Percentiles rank a stretch among this genome's conserved stretches.
phyloP scores from a whole-genome alignment of 2,888 invertebrate genomes.

The Eucriotettix oculatus region DNA sequence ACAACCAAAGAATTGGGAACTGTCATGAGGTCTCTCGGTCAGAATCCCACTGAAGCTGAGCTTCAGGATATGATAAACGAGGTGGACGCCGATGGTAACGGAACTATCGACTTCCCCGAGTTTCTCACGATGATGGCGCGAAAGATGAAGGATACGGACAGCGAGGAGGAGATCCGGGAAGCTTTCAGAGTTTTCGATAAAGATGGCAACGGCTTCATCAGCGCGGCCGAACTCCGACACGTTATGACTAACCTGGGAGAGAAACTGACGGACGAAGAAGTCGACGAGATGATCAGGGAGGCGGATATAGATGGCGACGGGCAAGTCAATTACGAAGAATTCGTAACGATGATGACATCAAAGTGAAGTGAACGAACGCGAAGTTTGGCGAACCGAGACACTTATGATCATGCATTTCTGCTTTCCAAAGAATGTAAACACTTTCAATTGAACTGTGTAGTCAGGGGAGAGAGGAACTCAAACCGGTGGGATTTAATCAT shows the following conservation, averaged over 20 bases:
- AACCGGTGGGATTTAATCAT: neutral
- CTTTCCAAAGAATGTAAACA: neutral
- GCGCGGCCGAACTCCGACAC: conserved; percentile 36
- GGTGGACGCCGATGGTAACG: conserved; percentile 35
- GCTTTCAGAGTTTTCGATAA: conserved; percentile 39
- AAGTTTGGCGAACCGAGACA: neutral
- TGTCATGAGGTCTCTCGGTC: conserved; percentile 37
- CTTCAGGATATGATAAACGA: conserved; percentile 44
- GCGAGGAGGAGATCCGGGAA: conserved; percentile 39
- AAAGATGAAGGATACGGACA: conserved; percentile 41
- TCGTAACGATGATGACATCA: neutral
- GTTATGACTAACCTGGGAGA: conserved; percentile 45
- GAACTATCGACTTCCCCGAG: conserved; percentile 43
- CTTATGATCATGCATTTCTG: neutral
- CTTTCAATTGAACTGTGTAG: neutral
- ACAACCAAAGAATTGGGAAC: conserved; percentile 40
- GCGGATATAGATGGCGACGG: conserved; percentile 23
- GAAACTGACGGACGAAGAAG: conserved; percentile 40
- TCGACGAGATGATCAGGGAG: conserved; percentile 40
- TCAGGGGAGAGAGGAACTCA: neutral
- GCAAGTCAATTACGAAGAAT: neutral
- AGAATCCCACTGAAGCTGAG: conserved; percentile 41
- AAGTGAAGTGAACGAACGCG: neutral
- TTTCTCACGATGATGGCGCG: conserved; percentile 46
- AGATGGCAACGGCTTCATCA: conserved; percentile 42